These are phyloP conservation scores for Thyatira batis DNA, from an alignment of 2,888 invertebrate genomes.

Conservation along the genomic window DNA sequence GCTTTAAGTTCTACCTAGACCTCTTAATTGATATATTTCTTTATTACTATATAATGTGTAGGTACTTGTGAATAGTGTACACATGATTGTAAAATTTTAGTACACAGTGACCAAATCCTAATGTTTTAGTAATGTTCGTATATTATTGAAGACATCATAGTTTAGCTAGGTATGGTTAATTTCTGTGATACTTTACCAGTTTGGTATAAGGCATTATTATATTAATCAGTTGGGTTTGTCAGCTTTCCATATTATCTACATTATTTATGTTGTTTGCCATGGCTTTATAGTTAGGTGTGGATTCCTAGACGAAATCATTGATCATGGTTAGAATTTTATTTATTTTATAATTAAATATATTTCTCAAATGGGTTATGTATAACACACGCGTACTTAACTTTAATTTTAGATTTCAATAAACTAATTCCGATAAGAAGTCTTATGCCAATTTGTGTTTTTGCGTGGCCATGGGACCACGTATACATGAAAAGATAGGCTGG, in stretches of 20 bases:
- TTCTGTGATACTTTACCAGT: constrained; percentile 82
- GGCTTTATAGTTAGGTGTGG: not conserved
- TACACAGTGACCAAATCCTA: constrained; percentile 64
- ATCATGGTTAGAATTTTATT: not conserved
- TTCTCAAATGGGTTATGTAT: too few relatives aligned
- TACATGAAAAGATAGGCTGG: too few relatives aligned
- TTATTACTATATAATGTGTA: constrained; percentile 6
- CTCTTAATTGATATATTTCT: constrained; percentile 21
- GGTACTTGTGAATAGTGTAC: constrained; percentile 4
- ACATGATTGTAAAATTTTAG: constrained; percentile 20
- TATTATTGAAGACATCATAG: constrained; percentile 67
- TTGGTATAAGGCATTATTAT: constrained; percentile 76
- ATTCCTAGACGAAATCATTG: not conserved
- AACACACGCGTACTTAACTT: too few relatives aligned
- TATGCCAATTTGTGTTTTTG: too few relatives aligned
- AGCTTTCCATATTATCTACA: constrained; percentile 7
- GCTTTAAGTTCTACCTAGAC: constrained; percentile 51
- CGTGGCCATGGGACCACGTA: too few relatives aligned
- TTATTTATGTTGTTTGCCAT: constrained; percentile 2
- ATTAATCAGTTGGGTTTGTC: constrained; percentile 16
- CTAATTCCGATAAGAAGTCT: too few relatives aligned
- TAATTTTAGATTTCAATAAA: too few relatives aligned
- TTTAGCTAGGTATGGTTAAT: constrained; percentile 80
- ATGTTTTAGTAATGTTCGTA: constrained; percentile 56
- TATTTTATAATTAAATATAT: too few relatives aligned